Base-by-base conservation (phyloP, 2,113 vertebrate genomes). In the Myrmecophaga tridactyla region DNA sequence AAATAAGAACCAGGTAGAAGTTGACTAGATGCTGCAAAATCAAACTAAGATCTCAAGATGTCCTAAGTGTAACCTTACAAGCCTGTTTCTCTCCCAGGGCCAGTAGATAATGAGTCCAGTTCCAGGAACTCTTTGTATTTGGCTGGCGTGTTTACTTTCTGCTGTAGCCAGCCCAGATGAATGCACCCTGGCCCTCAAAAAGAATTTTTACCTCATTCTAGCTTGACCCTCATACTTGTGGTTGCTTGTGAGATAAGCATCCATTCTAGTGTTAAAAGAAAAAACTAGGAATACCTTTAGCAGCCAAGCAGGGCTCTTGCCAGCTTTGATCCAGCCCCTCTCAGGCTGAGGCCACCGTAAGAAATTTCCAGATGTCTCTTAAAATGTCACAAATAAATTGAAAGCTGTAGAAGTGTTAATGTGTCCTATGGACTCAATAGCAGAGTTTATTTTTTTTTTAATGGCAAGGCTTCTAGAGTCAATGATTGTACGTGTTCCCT, bases 371-470 rank as follows among this genome's bases (percentile, higher is more conserved):
- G 92, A 27, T 6, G 13, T 90, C 83, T 96, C 94, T 96, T 82
- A 88, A 89, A 97, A 96, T 17, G 41, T 90, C 94, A 83, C 70
- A 70, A 96, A 94, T 91, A 80, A 97, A 96, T 27, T 80, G 87
- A 87, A 95, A 97, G 83, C 72, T 83, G 80, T 87, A 90, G 94
- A 97, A 95, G 81, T 96, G 56, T 95, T 92, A 93, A 77, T 97
- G 98, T 97, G 97, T 98, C 98, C 98, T 97, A 94, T 98, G 98
- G 97, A 98, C 97, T 97, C 86, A 6, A 80, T 67, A 39, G 94
- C 92, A 95, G 95, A 97, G 72, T 97, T 92, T 80, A 72, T 92
- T 98, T 97, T 96, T 97, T 89, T 97, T 94, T 90, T 60, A 97
- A 93, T 90, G 70, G 89, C 77, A 89, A 96, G 63, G 94, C 70